phyloP scores from a whole-genome alignment of 2,888 invertebrate species.

The Andrena trimmerana region DNA sequence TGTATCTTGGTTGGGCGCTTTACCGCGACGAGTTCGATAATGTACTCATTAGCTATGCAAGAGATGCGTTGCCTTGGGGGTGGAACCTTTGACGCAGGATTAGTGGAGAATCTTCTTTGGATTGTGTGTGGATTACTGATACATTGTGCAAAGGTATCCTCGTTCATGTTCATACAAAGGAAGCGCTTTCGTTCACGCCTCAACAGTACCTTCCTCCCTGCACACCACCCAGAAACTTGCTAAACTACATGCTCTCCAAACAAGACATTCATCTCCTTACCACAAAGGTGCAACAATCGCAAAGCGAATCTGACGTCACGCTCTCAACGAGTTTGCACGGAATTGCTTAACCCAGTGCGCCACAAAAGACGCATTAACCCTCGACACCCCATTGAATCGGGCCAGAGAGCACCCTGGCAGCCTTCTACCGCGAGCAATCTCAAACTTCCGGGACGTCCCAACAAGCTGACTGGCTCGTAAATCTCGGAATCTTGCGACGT shows the following conservation, averaged over 20 bases:
- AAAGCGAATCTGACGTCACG: background rate
- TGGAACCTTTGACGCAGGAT: background rate
- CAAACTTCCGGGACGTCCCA: constrained; percentile 2
- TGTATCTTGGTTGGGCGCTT: background rate
- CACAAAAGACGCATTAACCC: constrained; percentile 35
- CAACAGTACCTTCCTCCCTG: too few relatives aligned
- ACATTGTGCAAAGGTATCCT: background rate
- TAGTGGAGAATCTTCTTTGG: background rate
- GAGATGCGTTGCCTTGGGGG: background rate
- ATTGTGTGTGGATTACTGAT: background rate
- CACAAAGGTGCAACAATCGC: constrained; percentile 4
- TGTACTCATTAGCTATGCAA: constrained; percentile 1
- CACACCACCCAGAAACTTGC: too few relatives aligned
- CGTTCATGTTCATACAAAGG: too few relatives aligned
- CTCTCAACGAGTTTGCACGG: constrained; percentile 8
- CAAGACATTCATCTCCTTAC: constrained; percentile 1
- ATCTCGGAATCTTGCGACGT: constrained; percentile 13
- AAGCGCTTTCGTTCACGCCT: too few relatives aligned
- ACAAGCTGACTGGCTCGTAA: constrained; percentile 22
- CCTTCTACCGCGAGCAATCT: background rate
- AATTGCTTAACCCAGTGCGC: constrained; percentile 9
- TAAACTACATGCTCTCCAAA: too few relatives aligned
- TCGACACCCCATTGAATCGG: constrained; percentile 4
- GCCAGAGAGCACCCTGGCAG: background rate
- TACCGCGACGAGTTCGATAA: background rate